A percentile compares a stretch with the other conserved stretches of the same genome.
These are phyloP conservation scores for Pachyramphus minor DNA, from an alignment of 2,113 vertebrate species.

Conservation along the genomic window DNA sequence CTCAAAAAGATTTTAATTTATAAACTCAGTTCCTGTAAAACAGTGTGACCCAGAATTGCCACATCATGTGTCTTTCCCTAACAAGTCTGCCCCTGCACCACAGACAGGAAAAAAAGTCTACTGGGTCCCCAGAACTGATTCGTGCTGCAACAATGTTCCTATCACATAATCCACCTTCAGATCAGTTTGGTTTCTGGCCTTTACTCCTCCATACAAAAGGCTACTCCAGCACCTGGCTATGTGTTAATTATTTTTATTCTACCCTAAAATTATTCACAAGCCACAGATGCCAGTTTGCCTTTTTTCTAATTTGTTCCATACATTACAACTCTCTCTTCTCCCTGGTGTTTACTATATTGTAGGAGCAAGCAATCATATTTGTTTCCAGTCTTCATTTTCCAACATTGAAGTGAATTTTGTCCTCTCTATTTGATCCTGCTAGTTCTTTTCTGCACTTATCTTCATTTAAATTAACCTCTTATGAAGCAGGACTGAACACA, in stretches of 20 bases:
- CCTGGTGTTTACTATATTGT: background rate
- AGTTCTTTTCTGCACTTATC: background rate
- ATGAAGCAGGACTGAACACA: background rate
- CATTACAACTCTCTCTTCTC: background rate
- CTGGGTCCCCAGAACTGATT: background rate
- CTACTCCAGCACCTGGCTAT: background rate
- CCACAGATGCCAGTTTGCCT: background rate
- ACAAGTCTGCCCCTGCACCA: background rate
- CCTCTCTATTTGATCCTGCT: background rate
- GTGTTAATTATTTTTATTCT: background rate
- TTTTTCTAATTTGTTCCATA: background rate
- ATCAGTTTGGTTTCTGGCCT: background rate
- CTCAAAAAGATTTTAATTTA: background rate
- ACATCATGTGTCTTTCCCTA: background rate
- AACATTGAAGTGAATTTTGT: background rate
- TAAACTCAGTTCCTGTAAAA: conserved; percentile 5
- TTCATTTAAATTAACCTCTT: background rate
- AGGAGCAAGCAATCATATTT: background rate
- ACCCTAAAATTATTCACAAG: background rate
- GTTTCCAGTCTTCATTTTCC: background rate
- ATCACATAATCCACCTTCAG: background rate
- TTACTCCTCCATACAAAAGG: background rate
- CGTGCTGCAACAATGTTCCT: background rate
- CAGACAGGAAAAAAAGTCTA: background rate
- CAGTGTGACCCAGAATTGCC: background rate